phyloP scores from a whole-genome alignment of 2,888 invertebrate genomes.

The Leptopilina myrica region DNA sequence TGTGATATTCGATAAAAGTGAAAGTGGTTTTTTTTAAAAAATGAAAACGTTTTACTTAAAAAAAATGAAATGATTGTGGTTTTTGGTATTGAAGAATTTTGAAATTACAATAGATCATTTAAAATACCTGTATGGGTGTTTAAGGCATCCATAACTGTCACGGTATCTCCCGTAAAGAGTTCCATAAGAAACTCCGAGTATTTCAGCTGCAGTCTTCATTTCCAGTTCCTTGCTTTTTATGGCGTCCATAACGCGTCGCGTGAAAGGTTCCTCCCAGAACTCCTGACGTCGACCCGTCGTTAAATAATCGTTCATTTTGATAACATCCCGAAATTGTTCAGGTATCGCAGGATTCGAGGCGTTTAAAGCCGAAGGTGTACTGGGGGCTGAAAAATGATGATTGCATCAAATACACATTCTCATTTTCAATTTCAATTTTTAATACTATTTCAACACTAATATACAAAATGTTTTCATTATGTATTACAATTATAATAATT shows the following conservation, averaged over 20 bases:
- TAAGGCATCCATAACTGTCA: conserved; percentile 92
- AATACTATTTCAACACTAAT: no score
- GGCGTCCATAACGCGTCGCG: conserved; percentile 92
- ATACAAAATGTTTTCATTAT: no score
- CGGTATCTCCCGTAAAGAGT: conserved; percentile 93
- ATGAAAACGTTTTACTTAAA: no score
- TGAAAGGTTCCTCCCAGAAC: conserved; percentile 95
- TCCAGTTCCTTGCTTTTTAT: conserved; percentile 93
- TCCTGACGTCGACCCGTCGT: conserved; percentile 91
- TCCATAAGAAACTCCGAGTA: conserved; percentile 93
- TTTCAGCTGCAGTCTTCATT: conserved; percentile 95
- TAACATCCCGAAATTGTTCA: conserved; percentile 82
- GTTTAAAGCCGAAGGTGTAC: conserved; percentile 71
- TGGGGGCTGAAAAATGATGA: conserved; percentile 60
- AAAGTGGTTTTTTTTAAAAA: no score
- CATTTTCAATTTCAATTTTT: no score
- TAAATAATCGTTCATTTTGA: conserved; percentile 91
- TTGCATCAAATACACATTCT: neutral
- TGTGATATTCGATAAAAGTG: no score
- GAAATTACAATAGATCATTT: conserved; percentile 5
- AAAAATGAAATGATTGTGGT: no score
- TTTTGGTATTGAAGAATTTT: no score
- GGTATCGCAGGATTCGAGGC: conserved; percentile 73
- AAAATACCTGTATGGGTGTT: conserved; percentile 88
- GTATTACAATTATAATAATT: neutral